Percentiles rank a stretch among this genome's conserved stretches.
Evolutionary conservation across 2,113 vertebrate genomes (phyloP).

Genomic region (Rhea pennata): DNA sequence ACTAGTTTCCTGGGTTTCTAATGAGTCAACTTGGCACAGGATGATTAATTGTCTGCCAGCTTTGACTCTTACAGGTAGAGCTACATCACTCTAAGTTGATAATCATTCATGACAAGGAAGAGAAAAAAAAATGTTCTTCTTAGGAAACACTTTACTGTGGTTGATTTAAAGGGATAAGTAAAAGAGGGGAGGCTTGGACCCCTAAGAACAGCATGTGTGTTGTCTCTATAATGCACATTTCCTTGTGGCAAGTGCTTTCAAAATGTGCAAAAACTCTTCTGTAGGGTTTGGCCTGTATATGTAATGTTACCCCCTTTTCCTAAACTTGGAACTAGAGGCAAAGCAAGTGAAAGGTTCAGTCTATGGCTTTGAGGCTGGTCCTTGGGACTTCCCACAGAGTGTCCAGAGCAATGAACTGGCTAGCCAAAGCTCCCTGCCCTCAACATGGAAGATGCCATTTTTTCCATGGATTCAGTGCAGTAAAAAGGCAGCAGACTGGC

Average conservation of each 20-base stretch:
- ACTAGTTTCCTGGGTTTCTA: conserved; percentile 24
- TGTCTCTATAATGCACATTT: not conserved
- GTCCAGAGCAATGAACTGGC: too few relatives aligned
- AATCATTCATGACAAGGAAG: conserved; percentile 16
- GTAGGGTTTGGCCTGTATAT: not conserved
- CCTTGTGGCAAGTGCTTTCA: not conserved
- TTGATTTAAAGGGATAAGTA: not conserved
- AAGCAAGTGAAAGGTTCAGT: not conserved
- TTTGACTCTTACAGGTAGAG: conserved; percentile 15
- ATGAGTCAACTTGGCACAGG: not conserved
- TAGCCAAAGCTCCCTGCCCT: too few relatives aligned
- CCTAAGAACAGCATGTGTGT: not conserved
- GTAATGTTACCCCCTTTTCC: not conserved
- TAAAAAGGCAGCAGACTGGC: not conserved
- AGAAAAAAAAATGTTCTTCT: not conserved
- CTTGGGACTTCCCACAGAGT: too few relatives aligned
- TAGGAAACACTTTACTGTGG: not conserved
- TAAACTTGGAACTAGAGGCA: not conserved
- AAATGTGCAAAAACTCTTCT: not conserved
- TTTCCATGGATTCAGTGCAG: not conserved
- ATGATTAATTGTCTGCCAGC: conserved; percentile 57
- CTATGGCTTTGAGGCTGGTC: too few relatives aligned
- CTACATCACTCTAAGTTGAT: not conserved
- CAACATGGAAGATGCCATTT: too few relatives aligned
- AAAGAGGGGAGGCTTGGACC: not conserved